Percentiles rank a stretch among this genome's conserved stretches.
phyloP scores from a whole-genome alignment of 2,888 invertebrate genomes.

The Nomada ferruginata region DNA sequence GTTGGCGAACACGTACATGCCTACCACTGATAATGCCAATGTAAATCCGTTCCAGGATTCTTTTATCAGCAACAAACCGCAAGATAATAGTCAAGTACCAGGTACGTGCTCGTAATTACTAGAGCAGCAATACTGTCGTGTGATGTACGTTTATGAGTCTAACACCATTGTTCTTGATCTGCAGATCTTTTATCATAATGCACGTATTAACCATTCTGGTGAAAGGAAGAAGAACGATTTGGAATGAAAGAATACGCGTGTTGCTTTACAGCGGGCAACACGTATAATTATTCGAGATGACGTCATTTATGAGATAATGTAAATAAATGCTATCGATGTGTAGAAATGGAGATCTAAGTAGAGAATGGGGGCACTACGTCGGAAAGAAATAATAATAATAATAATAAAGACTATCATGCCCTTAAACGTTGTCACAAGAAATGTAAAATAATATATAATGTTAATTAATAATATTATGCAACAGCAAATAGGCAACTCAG shows the following conservation, averaged over 20 bases:
- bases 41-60: conserved; percentile 82
- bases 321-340: conserved; percentile 80
- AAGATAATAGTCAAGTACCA: conserved; percentile 83
- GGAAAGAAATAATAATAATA: conserved; percentile 2
- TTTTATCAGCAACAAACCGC: conserved; percentile 81
- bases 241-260: conserved; percentile 65
- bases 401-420: conserved; percentile 42
- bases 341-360: conserved; percentile 74
- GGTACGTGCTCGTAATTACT: conserved; percentile 67
- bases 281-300: conserved; percentile 68
- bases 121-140: not conserved
- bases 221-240: conserved; percentile 66
- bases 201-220: conserved; percentile 73
- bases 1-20: conserved; percentile 78
- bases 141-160: conserved; percentile 15
- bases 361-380: conserved; percentile 62
- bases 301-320: conserved; percentile 78
- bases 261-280: conserved; percentile 72
- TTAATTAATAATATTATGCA: conserved; percentile 79
- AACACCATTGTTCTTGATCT: conserved; percentile 67
- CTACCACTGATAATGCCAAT: conserved; percentile 80
- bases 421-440: conserved; percentile 71
- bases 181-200: conserved; percentile 83
- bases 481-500: conserved; percentile 76
- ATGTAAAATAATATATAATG: conserved; percentile 83